These are phyloP conservation scores for Erythrolamprus reginae DNA, from an alignment of 2,113 vertebrate species.

Conservation along the genomic window DNA sequence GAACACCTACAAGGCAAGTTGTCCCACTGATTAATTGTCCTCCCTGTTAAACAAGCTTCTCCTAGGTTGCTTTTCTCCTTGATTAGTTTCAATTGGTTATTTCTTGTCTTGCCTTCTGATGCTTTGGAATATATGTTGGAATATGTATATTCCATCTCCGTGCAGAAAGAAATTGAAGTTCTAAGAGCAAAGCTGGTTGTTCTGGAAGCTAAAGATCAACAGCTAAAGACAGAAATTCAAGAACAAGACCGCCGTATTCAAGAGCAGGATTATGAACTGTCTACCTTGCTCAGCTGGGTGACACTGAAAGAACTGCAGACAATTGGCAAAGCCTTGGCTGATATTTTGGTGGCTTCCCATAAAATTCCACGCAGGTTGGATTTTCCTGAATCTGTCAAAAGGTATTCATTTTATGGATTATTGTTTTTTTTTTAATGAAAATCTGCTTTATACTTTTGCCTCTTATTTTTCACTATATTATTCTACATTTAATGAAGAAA, in stretches of 20 bases:
- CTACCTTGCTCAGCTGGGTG: slow-evolving; percentile 60
- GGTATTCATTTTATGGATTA: slow-evolving; percentile 61
- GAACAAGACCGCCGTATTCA: slow-evolving; percentile 66
- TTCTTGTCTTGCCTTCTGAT: too few relatives aligned
- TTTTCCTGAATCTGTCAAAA: slow-evolving; percentile 68
- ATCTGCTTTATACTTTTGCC: background rate
- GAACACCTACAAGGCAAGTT: too few relatives aligned
- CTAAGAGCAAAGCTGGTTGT: slow-evolving; percentile 70
- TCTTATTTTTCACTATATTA: slow-evolving; percentile 3
- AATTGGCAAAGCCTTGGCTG: slow-evolving; percentile 70
- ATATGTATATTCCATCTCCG: slow-evolving; percentile 12
- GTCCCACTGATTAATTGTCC: too few relatives aligned
- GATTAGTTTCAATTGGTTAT: too few relatives aligned
- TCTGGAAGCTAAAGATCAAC: slow-evolving; percentile 69
- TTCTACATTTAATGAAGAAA: background rate
- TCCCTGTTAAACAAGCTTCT: too few relatives aligned
- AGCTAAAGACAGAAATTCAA: slow-evolving; percentile 73
- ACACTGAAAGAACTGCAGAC: slow-evolving; percentile 71
- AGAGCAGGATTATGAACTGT: slow-evolving; percentile 68
- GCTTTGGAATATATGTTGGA: too few relatives aligned
- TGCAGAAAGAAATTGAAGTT: slow-evolving; percentile 78
- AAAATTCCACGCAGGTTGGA: slow-evolving; percentile 63
- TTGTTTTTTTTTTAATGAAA: background rate
- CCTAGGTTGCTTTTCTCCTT: too few relatives aligned
- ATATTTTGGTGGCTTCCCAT: slow-evolving; percentile 68